Conservation (phyloP, 2,113 vertebrate genomes). For the Heptranchias perlo region DNA sequence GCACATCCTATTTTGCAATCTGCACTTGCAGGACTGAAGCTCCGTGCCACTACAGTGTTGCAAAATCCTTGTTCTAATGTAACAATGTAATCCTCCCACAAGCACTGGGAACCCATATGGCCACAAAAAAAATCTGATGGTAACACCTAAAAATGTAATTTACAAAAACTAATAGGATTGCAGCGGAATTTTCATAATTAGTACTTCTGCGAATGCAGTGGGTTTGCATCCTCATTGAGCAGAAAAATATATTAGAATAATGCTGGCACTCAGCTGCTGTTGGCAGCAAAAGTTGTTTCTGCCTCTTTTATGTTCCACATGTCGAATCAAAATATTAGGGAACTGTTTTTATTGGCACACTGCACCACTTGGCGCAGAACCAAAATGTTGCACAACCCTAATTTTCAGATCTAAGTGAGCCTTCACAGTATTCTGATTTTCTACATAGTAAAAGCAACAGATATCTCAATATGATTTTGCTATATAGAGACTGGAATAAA, state of each 20-base stretch:
- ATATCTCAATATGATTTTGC: background rate
- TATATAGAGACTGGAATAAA: background rate
- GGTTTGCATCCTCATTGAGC: background rate
- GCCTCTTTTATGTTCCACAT: background rate
- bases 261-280: background rate
- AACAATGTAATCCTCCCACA: background rate
- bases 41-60: background rate
- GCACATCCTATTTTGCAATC: background rate
- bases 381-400: background rate
- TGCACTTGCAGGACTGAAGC: background rate
- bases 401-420: background rate
- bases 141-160: background rate
- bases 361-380: background rate
- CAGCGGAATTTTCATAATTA: background rate
- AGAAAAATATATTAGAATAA: background rate
- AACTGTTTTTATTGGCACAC: background rate
- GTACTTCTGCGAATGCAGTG: background rate
- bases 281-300: background rate
- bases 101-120: background rate
- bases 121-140: background rate
- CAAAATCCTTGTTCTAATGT: background rate
- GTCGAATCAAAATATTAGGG: background rate
- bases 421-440: background rate
- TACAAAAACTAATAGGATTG: background rate
- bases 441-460: background rate